These are phyloP conservation scores for Agrotis segetum DNA, from an alignment of 2,888 invertebrate genomes.

Conservation along the genomic window DNA sequence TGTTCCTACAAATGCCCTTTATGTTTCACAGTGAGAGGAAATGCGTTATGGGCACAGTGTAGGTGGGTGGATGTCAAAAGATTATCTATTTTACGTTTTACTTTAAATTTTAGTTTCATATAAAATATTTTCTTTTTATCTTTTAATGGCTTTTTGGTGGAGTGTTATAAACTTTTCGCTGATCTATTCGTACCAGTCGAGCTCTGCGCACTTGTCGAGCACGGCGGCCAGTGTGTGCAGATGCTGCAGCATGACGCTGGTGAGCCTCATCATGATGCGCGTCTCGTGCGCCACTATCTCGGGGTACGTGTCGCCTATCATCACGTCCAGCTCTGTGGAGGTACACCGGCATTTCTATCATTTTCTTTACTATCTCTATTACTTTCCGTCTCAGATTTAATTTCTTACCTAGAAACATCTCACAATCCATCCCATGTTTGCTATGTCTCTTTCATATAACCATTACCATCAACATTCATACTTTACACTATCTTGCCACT, in stretches of 20 bases:
- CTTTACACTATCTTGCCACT: neutral
- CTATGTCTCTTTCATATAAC: neutral
- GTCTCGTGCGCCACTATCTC: slow-evolving; percentile 96
- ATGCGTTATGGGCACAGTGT: too few species aligned
- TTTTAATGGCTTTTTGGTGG: too few species aligned
- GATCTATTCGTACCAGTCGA: slow-evolving; percentile 88
- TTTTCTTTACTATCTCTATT: too few species aligned
- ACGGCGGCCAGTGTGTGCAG: slow-evolving; percentile 90
- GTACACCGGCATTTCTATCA: neutral
- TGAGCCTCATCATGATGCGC: slow-evolving; percentile 93
- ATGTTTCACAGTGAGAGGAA: too few species aligned
- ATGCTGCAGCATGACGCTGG: slow-evolving; percentile 92
- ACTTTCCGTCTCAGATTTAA: too few species aligned
- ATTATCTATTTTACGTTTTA: too few species aligned
- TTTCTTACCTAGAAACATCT: too few species aligned
- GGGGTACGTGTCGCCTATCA: slow-evolving; percentile 94
- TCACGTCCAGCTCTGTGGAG: slow-evolving; percentile 93
- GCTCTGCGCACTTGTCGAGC: slow-evolving; percentile 92
- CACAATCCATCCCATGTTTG: too few species aligned
- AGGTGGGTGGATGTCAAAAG: too few species aligned
- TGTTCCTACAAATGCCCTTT: too few species aligned
- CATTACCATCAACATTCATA: neutral
- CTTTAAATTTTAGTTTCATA: too few species aligned
- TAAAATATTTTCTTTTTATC: too few species aligned
- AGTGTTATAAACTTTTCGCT: neutral